phyloP scores from a whole-genome alignment of 2,888 invertebrate genomes.

The Zaprionus lineosus region DNA sequence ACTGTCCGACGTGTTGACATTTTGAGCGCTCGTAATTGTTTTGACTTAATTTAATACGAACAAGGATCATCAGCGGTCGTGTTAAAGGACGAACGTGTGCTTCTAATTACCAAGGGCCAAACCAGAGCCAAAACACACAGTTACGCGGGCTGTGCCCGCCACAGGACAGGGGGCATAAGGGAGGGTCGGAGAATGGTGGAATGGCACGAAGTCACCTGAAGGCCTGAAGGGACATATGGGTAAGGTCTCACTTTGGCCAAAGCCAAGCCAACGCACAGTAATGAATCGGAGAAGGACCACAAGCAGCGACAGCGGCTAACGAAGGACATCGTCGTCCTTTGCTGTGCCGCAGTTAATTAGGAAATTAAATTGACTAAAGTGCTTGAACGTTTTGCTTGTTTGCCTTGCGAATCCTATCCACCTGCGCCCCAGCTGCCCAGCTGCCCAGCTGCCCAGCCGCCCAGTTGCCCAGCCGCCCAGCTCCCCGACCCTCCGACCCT shows the following conservation, averaged over 20 bases:
- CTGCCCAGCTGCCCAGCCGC: too few relatives aligned
- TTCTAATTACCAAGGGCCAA: constrained; percentile 70
- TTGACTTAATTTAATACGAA: constrained; percentile 75
- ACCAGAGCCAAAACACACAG: constrained; percentile 8
- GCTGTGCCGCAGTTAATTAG: constrained; percentile 72
- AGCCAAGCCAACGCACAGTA: constrained; percentile 45
- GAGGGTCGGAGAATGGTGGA: too few relatives aligned
- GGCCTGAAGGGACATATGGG: constrained; percentile 14
- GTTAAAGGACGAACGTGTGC: constrained; percentile 66
- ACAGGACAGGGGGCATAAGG: too few relatives aligned
- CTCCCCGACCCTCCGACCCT: too few relatives aligned
- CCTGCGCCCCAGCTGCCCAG: neutral
- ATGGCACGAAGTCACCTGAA: too few relatives aligned
- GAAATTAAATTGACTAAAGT: constrained; percentile 79
- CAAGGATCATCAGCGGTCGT: constrained; percentile 62
- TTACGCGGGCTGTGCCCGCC: neutral
- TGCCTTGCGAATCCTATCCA: constrained; percentile 26
- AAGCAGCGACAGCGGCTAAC: constrained; percentile 1
- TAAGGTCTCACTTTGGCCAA: constrained; percentile 27
- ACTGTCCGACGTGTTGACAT: constrained; percentile 14
- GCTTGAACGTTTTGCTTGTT: constrained; percentile 71
- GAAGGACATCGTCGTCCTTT: constrained; percentile 32
- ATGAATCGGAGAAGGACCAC: constrained; percentile 30
- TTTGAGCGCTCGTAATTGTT: constrained; percentile 62
- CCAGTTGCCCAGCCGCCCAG: too few relatives aligned